Conservation (phyloP, 2,888 invertebrate genomes). For the Strigamia crassipes region DNA sequence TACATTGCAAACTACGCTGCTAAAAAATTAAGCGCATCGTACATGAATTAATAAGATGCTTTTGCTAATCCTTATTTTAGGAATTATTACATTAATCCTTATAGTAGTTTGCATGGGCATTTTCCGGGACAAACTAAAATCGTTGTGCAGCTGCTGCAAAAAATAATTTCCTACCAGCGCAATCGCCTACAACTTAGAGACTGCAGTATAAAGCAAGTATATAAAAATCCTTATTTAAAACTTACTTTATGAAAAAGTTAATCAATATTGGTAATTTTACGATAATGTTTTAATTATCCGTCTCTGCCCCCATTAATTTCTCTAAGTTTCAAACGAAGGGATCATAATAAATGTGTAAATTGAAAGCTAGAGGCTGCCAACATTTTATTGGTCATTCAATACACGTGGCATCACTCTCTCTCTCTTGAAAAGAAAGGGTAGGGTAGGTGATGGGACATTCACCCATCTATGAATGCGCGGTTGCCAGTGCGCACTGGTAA, state of each 20-base stretch:
- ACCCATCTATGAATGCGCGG: constrained; percentile 18
- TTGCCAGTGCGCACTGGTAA: neutral
- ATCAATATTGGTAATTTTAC: neutral
- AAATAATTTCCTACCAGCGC: neutral
- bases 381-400: constrained; percentile 8
- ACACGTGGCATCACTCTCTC: constrained; percentile 6
- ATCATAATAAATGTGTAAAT: neutral
- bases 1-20: too few relatives aligned
- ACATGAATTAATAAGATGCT: neutral
- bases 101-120: neutral
- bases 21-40: too few relatives aligned
- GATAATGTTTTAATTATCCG: neutral
- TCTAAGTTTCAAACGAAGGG: neutral
- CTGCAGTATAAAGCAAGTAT: neutral
- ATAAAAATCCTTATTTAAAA: neutral
- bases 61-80: neutral
- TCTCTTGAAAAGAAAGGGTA: neutral
- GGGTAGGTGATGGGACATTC: neutral
- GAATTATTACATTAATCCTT: neutral
- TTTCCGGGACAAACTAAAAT: neutral
- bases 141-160: neutral
- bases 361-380: neutral
- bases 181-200: neutral
- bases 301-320: neutral
- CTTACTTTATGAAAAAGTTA: too few relatives aligned